phyloP scores from a whole-genome alignment of 2,113 vertebrate species.

The Cardinalis cardinalis region DNA sequence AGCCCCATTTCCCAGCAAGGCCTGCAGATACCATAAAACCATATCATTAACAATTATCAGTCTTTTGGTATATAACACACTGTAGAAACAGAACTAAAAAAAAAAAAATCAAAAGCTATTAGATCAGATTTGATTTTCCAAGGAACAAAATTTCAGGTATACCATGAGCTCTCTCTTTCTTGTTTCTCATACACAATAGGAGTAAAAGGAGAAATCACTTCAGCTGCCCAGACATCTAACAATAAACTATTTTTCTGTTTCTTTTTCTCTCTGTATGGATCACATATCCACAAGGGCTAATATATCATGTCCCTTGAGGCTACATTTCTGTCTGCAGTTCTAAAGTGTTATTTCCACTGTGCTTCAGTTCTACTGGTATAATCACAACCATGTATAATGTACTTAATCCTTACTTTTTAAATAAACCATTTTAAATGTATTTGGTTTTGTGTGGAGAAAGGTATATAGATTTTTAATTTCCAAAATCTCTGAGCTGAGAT shows the following conservation, averaged over 20 bases:
- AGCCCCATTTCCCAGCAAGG: neutral
- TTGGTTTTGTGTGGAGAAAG: slow-evolving; percentile 32
- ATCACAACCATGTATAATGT: slow-evolving; percentile 67
- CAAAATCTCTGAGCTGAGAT: neutral
- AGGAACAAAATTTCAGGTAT: neutral
- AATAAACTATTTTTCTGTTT: slow-evolving; percentile 38
- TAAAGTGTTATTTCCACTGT: slow-evolving; percentile 63
- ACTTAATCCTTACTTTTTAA: slow-evolving; percentile 73
- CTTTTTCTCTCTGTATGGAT: slow-evolving; percentile 55
- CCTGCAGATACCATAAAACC: neutral
- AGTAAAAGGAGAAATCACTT: slow-evolving; percentile 20
- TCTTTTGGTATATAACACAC: neutral
- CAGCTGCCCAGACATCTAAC: slow-evolving; percentile 12
- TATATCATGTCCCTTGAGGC: slow-evolving; percentile 58
- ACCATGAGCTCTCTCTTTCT: neutral
- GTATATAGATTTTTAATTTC: neutral
- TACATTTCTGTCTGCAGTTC: slow-evolving; percentile 48
- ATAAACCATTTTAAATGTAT: slow-evolving; percentile 76
- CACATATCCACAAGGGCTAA: slow-evolving; percentile 68
- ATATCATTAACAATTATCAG: neutral
- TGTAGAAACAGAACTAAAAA: neutral
- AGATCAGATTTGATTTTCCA: neutral
- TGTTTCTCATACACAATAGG: neutral
- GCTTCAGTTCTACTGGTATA: slow-evolving; percentile 63
- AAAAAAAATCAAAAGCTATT: neutral